These are phyloP conservation scores for Ctenoplectra terminalis DNA, from an alignment of 1,140 invertebrate genomes.

Conservation along the genomic window DNA sequence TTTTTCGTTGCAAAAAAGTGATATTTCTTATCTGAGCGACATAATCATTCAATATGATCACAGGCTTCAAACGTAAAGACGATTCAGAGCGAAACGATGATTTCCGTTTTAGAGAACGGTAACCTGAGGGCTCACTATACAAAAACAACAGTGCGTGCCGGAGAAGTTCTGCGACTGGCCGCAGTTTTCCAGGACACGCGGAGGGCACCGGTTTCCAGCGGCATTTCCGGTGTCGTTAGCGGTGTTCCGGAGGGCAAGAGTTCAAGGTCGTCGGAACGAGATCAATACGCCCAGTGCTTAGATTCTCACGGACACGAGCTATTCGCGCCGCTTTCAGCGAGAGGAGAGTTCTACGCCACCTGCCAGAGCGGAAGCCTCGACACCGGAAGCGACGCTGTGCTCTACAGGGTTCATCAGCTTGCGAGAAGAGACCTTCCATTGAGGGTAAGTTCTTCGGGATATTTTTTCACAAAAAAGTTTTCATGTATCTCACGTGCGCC, in stretches of 20 bases:
- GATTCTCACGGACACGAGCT: slow-evolving; percentile 80
- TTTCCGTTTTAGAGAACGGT: slow-evolving; percentile 77
- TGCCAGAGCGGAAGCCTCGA: slow-evolving; percentile 79
- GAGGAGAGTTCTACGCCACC: slow-evolving; percentile 81
- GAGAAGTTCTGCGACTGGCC: slow-evolving; percentile 80
- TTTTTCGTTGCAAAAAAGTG: too few species aligned
- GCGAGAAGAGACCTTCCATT: slow-evolving; percentile 79
- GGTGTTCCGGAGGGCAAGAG: slow-evolving; percentile 76
- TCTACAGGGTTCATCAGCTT: slow-evolving; percentile 80
- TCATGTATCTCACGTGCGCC: too few species aligned
- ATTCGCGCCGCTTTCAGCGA: slow-evolving; percentile 77
- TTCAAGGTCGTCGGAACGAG: slow-evolving; percentile 79
- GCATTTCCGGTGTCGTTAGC: slow-evolving; percentile 71
- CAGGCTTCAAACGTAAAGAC: neutral
- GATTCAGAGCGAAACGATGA: neutral
- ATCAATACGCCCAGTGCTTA: slow-evolving; percentile 83
- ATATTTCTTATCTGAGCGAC: too few species aligned
- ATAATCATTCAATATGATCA: neutral
- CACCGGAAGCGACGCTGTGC: slow-evolving; percentile 79
- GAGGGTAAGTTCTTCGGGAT: slow-evolving; percentile 66
- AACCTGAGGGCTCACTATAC: slow-evolving; percentile 81
- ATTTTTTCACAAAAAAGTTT: too few species aligned
- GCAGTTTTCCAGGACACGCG: slow-evolving; percentile 82
- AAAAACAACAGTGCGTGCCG: slow-evolving; percentile 80
- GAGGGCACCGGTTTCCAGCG: slow-evolving; percentile 71